These are phyloP conservation scores for Gila robusta DNA, from an alignment of 2,797 vertebrate genomes.

Conservation along the genomic window DNA sequence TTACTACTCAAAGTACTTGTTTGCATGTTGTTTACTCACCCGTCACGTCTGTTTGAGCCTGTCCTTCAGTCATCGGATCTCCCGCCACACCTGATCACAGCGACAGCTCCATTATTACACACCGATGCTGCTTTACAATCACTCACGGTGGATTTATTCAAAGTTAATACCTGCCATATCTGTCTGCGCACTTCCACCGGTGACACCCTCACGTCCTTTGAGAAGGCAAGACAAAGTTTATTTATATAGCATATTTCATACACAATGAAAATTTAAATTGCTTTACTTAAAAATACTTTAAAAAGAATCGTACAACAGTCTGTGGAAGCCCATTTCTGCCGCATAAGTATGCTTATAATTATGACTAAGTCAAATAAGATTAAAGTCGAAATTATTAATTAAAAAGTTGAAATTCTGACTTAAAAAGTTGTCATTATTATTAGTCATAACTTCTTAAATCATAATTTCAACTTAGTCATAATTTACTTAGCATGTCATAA, in stretches of 20 bases:
- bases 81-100: conserved; percentile 64
- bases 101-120: conserved; percentile 4
- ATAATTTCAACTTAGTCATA: background rate
- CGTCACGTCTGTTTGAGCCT: conserved; percentile 62
- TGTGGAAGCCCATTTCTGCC: background rate
- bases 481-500: too few species aligned
- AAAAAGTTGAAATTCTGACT: too few species aligned
- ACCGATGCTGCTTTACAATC: background rate
- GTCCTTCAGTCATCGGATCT: conserved; percentile 65
- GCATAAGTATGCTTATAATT: background rate
- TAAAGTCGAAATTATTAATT: too few species aligned
- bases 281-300: background rate
- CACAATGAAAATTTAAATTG: background rate
- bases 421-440: too few species aligned
- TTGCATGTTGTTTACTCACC: conserved; percentile 63
- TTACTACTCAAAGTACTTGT: background rate
- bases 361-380: too few species aligned
- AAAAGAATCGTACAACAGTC: background rate
- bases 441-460: too few species aligned
- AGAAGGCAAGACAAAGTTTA: background rate
- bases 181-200: conserved; percentile 36
- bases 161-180: conserved; percentile 55
- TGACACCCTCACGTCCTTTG: conserved; percentile 36
- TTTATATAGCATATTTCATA: background rate
- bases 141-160: background rate